Evolutionary conservation across 1,140 invertebrate species (phyloP).

Genomic region (Theocolax elegans): DNA sequence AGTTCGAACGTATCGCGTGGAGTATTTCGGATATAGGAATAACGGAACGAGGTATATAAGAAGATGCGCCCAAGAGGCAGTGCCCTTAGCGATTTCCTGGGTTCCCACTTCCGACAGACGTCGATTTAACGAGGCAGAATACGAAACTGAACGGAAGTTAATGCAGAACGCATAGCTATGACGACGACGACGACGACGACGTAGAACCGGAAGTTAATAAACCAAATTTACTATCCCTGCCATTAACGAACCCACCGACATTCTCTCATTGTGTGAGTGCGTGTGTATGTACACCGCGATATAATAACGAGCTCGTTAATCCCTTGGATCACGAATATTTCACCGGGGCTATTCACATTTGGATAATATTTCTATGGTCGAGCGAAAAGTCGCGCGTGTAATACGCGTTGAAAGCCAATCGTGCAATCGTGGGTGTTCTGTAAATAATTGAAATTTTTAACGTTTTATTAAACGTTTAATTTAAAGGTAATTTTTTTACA

Average conservation of each 20-base stretch:
- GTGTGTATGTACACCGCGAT: background rate
- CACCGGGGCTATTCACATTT: constrained; percentile 16
- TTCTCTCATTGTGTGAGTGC: too few relatives aligned
- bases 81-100: constrained; percentile 24
- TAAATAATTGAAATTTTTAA: too few relatives aligned
- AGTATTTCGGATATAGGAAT: too few relatives aligned
- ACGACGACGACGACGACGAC: too few relatives aligned
- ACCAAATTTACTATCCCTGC: constrained; percentile 21
- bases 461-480: too few relatives aligned
- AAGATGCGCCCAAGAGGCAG: constrained; percentile 6
- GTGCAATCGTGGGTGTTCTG: constrained; percentile 2
- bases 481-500: too few relatives aligned
- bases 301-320: constrained; percentile 31
- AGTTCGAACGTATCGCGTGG: too few relatives aligned
- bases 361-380: constrained; percentile 21
- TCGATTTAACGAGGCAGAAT: constrained; percentile 27
- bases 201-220: constrained; percentile 31
- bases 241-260: background rate
- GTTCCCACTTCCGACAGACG: constrained; percentile 17
- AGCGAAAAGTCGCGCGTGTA: background rate
- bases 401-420: background rate
- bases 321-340: constrained; percentile 9
- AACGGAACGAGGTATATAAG: too few relatives aligned
- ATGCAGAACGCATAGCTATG: background rate
- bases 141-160: constrained; percentile 31